Conservation (phyloP, 2,888 invertebrate species). For the Hemicrepidius hirtus region DNA sequence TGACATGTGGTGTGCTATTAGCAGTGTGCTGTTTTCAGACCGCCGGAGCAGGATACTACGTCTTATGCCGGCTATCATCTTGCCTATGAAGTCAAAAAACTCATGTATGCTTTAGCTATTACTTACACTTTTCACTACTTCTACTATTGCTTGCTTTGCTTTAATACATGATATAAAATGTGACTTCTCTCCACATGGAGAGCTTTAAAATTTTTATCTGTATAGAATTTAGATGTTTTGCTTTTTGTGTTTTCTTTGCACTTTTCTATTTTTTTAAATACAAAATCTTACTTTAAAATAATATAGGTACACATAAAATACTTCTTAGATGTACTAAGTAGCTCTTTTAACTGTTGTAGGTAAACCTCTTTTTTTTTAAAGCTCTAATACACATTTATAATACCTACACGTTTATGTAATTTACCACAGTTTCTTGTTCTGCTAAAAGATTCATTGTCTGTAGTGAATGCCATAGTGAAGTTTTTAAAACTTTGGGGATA, state of each 20-base stretch:
- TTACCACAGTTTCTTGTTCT: no score
- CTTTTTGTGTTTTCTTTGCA: conserved; percentile 44
- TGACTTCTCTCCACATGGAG: not conserved
- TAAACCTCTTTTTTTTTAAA: not conserved
- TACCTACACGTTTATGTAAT: not conserved
- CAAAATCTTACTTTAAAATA: not conserved
- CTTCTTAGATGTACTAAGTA: not conserved
- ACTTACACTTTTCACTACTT: conserved; percentile 69
- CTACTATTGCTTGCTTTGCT: conserved; percentile 60
- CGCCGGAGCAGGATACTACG: conserved; percentile 91
- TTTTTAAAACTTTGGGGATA: not conserved
- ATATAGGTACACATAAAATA: not conserved
- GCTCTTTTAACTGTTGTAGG: no score
- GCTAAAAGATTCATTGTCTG: not conserved
- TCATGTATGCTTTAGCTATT: conserved; percentile 91
- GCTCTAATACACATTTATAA: not conserved
- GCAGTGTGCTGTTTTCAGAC: conserved; percentile 86
- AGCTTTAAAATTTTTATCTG: conserved; percentile 19
- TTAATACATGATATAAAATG: conserved; percentile 23
- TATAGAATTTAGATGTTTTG: conserved; percentile 23
- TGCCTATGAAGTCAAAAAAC: conserved; percentile 99
- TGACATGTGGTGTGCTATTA: conserved; percentile 70
- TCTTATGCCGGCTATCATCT: conserved; percentile 99
- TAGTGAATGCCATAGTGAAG: not conserved
- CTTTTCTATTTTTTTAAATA: conserved; percentile 1